Evolutionary conservation across 23 tunicate genomes (phyloP), one percentile per base, ranked within the genome.

Genomic region (Halocynthia aurantium): DNA sequence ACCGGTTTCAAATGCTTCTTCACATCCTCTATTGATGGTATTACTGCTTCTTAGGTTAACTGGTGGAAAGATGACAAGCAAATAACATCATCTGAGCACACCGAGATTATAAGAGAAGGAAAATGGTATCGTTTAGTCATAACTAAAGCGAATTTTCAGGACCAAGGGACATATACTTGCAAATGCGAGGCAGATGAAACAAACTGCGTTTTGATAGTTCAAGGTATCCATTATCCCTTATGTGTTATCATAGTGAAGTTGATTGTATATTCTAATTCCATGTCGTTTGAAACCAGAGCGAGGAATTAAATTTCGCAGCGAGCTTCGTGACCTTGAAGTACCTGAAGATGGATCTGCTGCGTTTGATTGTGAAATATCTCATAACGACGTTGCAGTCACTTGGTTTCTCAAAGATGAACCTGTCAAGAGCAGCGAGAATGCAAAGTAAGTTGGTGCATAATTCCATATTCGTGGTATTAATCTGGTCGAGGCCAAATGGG

Each of bases 321-420:
- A 84, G 21, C 65, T 89, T 55, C 82, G 81, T 17, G 96, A 89
- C 40, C 50, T 69, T 20, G 88, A 89, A 57, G 88, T 76, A 8
- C 87, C 88, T 8, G 88, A 82, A 79, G 85, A 82, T 68, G 80
- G 78, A 49, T 51, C 86, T 6, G 93, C 78, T 69, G 73, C 87
- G 19, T 93, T 93, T 76, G 98, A 93, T 72, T 87, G 94, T 76
- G 94, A 93, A 56, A 77, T 93, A 15, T 93, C 98, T 66, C 94
- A 93, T 70, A 87, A 93, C 31, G 94, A 81, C 5, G 94, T 93
- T 56, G 73, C 80, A 9, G 70, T 77, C 55, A 67, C 82, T 51
- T 93, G 98, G 98, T 93, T 80, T 66, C 71, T 90, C 6, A 90
- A 90, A 65, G 85, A 76, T 7, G 76, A 85, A 81, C 51, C 60